Percentiles rank a stretch among this genome's conserved stretches.
Evolutionary conservation across 2,113 vertebrate genomes (phyloP).

Genomic region (Paradoxurus hermaphroditus): DNA sequence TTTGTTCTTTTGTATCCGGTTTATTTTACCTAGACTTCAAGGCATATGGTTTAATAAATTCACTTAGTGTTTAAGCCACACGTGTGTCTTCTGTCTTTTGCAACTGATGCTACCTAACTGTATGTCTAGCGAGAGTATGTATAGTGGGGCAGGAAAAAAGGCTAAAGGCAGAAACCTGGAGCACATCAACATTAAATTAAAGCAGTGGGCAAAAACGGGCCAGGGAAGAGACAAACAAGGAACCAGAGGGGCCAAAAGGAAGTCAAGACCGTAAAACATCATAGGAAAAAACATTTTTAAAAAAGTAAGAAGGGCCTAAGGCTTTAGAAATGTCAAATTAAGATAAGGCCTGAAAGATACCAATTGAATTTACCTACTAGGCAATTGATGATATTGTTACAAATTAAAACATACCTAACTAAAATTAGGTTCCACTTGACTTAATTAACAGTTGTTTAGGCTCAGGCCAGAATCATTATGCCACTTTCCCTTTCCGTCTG

Average conservation of each 20-base stretch:
- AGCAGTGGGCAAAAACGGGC: neutral
- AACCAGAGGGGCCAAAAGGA: neutral
- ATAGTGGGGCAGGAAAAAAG: neutral
- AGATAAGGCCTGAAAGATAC: neutral
- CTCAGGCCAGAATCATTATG: neutral
- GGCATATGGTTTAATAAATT: neutral
- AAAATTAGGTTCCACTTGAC: neutral
- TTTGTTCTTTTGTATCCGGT: neutral
- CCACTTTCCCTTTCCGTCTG: neutral
- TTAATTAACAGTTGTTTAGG: neutral
- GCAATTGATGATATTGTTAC: neutral
- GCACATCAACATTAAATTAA: neutral
- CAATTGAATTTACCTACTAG: neutral
- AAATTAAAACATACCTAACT: constrained; percentile 19
- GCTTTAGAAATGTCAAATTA: neutral
- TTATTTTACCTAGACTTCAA: neutral
- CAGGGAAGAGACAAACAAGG: neutral
- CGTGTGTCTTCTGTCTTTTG: neutral
- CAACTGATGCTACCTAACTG: neutral
- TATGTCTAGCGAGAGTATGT: neutral
- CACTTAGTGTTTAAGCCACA: neutral
- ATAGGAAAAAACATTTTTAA: neutral
- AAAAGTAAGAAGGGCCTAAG: neutral
- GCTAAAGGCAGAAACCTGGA: neutral
- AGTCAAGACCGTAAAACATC: neutral